Percentiles rank a stretch among this genome's conserved stretches.
Conservation (phyloP, 2,113 vertebrate species). For the Pelecanus crispus region DNA sequence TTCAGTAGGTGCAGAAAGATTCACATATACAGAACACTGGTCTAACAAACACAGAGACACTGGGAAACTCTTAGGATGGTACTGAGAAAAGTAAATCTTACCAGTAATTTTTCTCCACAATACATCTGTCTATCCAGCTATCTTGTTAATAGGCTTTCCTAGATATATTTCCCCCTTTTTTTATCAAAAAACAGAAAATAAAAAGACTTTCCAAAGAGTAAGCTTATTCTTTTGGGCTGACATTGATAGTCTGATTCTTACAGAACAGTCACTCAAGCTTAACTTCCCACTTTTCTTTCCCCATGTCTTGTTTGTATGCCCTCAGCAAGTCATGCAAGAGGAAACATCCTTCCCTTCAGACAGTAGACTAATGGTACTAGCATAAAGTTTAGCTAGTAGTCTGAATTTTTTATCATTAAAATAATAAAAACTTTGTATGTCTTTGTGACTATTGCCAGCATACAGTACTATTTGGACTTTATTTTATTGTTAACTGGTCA, state of each 20-base stretch:
- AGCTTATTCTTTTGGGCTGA: not conserved
- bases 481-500: not conserved
- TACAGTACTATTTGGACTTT: not conserved
- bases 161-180: not conserved
- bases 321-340: not conserved
- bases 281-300: not conserved
- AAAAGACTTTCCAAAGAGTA: not conserved
- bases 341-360: not conserved
- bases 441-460: not conserved
- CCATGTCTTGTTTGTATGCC: not conserved
- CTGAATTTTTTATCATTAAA: not conserved
- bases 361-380: not conserved
- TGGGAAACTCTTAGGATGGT: not conserved
- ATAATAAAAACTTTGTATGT: not conserved
- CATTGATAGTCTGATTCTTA: not conserved
- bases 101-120: not conserved
- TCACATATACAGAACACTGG: not conserved
- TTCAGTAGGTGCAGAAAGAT: not conserved
- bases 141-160: not conserved
- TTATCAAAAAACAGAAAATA: not conserved
- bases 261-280: not conserved
- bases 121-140: not conserved
- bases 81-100: not conserved
- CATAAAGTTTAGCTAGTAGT: not conserved
- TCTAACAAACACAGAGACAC: not conserved